Percentiles rank a stretch among this genome's conserved stretches.
phyloP scores from a whole-genome alignment of 2,113 vertebrate genomes.

The Centropus bengalensis region DNA sequence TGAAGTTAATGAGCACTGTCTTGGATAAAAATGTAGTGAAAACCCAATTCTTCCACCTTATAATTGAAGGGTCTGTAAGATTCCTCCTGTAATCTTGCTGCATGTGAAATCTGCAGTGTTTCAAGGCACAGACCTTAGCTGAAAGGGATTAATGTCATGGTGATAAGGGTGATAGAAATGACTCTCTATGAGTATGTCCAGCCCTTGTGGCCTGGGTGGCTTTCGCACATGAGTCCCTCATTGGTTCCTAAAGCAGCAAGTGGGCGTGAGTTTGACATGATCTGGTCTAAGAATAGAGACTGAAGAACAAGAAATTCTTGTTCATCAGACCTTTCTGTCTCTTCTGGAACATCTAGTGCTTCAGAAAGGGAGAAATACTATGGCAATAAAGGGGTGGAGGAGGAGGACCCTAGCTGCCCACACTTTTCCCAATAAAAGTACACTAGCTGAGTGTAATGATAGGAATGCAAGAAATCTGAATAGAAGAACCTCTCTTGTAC shows the following conservation, averaged over 20 bases:
- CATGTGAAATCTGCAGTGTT: background rate
- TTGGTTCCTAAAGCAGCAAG: background rate
- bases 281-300: background rate
- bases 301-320: background rate
- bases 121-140: background rate
- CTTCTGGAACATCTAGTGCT: constrained; percentile 15
- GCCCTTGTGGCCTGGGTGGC: background rate
- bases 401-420: background rate
- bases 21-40: background rate
- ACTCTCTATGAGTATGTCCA: background rate
- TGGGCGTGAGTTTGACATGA: background rate
- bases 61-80: background rate
- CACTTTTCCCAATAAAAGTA: background rate
- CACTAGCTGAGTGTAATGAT: background rate
- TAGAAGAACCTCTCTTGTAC: background rate
- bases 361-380: background rate
- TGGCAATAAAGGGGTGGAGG: background rate
- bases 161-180: background rate
- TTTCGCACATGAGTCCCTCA: background rate
- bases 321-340: background rate
- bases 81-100: background rate
- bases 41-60: background rate
- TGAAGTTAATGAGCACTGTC: background rate
- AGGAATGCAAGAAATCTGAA: background rate
- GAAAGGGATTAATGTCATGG: background rate